Evolutionary conservation across 2,888 invertebrate genomes (phyloP).

Genomic region (Catonia carolina): DNA sequence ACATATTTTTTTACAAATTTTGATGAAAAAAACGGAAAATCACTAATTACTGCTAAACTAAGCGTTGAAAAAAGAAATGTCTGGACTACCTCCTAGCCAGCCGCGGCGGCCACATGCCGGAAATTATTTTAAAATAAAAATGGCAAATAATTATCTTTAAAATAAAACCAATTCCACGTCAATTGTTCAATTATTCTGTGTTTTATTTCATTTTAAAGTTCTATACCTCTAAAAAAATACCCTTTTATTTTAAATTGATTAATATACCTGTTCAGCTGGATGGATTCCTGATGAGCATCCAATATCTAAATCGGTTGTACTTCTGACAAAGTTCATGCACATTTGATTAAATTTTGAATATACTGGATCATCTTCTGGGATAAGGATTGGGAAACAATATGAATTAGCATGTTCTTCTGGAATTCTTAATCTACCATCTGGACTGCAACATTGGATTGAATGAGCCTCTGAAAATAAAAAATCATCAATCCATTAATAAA

Average conservation of each 20-base stretch:
- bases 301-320: slow-evolving; percentile 50
- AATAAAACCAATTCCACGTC: no score
- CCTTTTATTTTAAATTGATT: no score
- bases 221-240: neutral
- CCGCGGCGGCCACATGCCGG: no score
- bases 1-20: no score
- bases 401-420: slow-evolving; percentile 32
- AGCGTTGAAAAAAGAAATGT: no score
- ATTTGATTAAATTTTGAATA: slow-evolving; percentile 35
- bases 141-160: no score
- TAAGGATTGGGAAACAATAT: slow-evolving; percentile 36
- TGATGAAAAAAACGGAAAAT: no score
- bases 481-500: neutral
- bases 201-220: no score
- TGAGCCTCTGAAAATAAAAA: slow-evolving; percentile 30
- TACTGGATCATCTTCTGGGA: slow-evolving; percentile 37
- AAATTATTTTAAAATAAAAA: no score
- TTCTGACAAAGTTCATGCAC: slow-evolving; percentile 37
- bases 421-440: slow-evolving; percentile 43
- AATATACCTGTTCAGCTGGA: slow-evolving; percentile 64
- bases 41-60: no score
- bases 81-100: no score
- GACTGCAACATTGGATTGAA: slow-evolving; percentile 54
- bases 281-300: slow-evolving; percentile 55
- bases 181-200: no score